These are phyloP conservation scores for Bovichtus variegatus DNA, from an alignment of 2,797 vertebrate species.

Conservation along the genomic window DNA sequence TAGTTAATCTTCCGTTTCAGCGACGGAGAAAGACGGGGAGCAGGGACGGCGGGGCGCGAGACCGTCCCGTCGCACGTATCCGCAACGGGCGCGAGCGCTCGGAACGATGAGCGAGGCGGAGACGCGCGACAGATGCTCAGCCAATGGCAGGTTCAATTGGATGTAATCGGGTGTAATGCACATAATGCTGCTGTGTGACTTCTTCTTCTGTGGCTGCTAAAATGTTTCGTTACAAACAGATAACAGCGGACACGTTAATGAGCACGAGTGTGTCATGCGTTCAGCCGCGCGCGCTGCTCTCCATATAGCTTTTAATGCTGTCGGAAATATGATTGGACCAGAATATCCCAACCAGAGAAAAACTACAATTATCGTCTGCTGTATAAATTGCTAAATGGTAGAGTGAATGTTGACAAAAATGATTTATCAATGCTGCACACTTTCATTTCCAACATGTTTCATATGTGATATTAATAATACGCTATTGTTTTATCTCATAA, in stretches of 20 bases:
- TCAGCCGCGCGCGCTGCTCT: no score
- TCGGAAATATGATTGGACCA: no score
- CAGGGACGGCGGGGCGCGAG: slow-evolving; percentile 22
- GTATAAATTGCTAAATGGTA: not conserved
- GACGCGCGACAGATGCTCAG: slow-evolving; percentile 70
- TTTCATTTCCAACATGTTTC: no score
- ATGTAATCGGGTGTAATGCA: not conserved
- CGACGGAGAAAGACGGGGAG: not conserved
- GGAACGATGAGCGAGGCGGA: slow-evolving; percentile 39
- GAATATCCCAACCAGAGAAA: no score
- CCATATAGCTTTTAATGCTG: no score
- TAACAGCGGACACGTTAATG: no score
- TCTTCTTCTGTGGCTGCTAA: not conserved
- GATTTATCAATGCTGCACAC: no score
- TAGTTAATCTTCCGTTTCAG: slow-evolving; percentile 11
- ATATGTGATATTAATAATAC: no score
- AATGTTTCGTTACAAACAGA: not conserved
- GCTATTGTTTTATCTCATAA: no score
- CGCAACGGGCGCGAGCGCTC: slow-evolving; percentile 43
- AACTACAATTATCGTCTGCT: not conserved
- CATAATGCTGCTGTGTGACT: slow-evolving; percentile 1
- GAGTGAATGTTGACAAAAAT: not conserved
- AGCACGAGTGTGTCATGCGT: no score
- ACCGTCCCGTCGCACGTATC: slow-evolving; percentile 38
- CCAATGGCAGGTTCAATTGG: slow-evolving; percentile 11